A percentile compares a stretch with the other conserved stretches of the same genome.
Conservation (phyloP, 2,113 vertebrate genomes). For the Aegypius monachus region DNA sequence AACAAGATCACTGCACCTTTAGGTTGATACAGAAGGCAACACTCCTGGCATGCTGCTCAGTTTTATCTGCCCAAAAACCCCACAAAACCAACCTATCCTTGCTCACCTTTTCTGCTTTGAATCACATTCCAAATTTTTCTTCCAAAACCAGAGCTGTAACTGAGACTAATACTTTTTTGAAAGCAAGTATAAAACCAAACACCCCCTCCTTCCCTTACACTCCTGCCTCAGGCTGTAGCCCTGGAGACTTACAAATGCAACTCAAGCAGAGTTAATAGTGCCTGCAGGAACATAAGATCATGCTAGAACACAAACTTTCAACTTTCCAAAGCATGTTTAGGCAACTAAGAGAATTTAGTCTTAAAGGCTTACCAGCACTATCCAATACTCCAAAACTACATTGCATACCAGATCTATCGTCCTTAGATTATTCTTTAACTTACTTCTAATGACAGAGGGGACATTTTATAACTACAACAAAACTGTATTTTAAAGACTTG, state of each 20-base stretch:
- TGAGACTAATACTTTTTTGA: not conserved
- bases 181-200: not conserved
- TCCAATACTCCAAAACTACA: not conserved
- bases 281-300: not conserved
- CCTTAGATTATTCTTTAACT: not conserved
- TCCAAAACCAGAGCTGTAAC: not conserved
- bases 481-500: not conserved
- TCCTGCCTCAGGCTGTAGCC: not conserved
- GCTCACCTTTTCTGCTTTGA: not conserved
- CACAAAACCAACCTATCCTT: not conserved
- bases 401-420: not conserved
- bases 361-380: not conserved
- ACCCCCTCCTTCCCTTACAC: not conserved
- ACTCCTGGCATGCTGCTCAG: accelerated
- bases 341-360: not conserved
- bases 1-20: not conserved
- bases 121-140: not conserved
- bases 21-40: not conserved
- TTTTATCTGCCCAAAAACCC: not conserved
- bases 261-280: not conserved
- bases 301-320: not conserved
- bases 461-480: not conserved
- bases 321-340: not conserved
- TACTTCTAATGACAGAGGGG: not conserved
- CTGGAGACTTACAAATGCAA: not conserved